Evolutionary conservation across 2,888 invertebrate species (phyloP).

Genomic region (Dendrolimus pini): DNA sequence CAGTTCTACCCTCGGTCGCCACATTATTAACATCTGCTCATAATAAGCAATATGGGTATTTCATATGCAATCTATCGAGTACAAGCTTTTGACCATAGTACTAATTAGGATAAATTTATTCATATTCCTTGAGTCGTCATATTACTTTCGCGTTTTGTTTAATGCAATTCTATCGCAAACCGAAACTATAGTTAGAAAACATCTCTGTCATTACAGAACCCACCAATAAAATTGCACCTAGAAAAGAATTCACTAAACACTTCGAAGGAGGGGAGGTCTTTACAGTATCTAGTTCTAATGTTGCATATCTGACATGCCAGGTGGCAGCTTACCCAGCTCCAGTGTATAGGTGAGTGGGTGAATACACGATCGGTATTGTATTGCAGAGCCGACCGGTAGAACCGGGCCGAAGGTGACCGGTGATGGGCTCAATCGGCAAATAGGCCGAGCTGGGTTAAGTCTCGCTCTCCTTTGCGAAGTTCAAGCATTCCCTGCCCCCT

Average conservation of each 20-base stretch:
- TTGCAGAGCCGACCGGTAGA: conserved; percentile 83
- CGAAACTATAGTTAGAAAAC: conserved; percentile 23
- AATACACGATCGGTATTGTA: conserved; percentile 44
- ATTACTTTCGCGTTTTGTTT: too few species aligned
- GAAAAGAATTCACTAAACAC: conserved; percentile 66
- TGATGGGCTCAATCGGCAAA: conserved; percentile 76
- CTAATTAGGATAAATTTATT: too few species aligned
- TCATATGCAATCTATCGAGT: too few species aligned
- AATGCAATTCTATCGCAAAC: not conserved
- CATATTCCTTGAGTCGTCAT: too few species aligned
- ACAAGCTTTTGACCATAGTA: too few species aligned
- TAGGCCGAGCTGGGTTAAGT: conserved; percentile 56
- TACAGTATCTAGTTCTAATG: conserved; percentile 61
- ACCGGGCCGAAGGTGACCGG: conserved; percentile 81
- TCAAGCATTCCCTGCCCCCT: conserved; percentile 86
- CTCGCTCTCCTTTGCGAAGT: conserved; percentile 85
- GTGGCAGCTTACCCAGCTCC: conserved; percentile 83
- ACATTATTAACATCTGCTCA: too few species aligned
- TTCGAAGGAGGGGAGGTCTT: conserved; percentile 81
- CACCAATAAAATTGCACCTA: conserved; percentile 80
- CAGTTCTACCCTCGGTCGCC: too few species aligned
- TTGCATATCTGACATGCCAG: conserved; percentile 80
- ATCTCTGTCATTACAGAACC: conserved; percentile 78
- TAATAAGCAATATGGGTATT: too few species aligned
- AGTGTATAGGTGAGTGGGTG: conserved; percentile 80